Percentiles rank a stretch among this genome's conserved stretches.
phyloP scores from a whole-genome alignment of 2,797 vertebrate genomes.

The Myotis planiceps region DNA sequence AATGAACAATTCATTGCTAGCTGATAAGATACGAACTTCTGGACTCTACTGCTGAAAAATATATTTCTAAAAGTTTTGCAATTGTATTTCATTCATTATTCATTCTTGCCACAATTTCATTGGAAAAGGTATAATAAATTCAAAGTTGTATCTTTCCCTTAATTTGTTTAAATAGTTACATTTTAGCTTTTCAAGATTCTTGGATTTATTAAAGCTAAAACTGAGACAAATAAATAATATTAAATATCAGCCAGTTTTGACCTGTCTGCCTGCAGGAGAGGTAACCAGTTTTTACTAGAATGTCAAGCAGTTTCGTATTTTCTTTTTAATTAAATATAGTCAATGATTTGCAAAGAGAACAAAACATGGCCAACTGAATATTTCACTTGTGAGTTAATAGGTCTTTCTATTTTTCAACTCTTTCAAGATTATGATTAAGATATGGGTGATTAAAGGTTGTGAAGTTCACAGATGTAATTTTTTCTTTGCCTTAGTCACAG shows the following conservation, averaged over 20 bases:
- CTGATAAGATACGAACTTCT: background rate
- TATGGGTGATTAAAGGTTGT: background rate
- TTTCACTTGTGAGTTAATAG: conserved; percentile 13
- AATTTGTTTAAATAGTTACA: conserved; percentile 20
- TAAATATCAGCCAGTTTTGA: conserved; percentile 47
- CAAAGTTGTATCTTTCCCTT: conserved; percentile 11
- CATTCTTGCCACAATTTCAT: background rate
- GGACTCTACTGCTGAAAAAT: background rate
- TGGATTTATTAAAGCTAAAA: conserved; percentile 53
- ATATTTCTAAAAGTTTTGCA: background rate
- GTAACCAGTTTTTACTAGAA: conserved; percentile 49
- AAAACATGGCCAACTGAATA: conserved; percentile 22
- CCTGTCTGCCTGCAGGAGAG: background rate
- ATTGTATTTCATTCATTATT: background rate
- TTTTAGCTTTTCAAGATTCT: conserved; percentile 17
- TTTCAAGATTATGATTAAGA: conserved; percentile 44
- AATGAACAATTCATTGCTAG: background rate
- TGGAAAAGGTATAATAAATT: background rate
- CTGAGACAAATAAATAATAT: conserved; percentile 29
- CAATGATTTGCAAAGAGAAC: conserved; percentile 63
- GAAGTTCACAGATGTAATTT: conserved; percentile 17
- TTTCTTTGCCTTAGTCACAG: background rate
- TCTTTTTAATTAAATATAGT: conserved; percentile 63
- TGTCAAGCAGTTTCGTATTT: background rate
- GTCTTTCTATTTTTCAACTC: background rate